Conservation (phyloP, 1,140 invertebrate genomes). For the Drosophila saltans region DNA sequence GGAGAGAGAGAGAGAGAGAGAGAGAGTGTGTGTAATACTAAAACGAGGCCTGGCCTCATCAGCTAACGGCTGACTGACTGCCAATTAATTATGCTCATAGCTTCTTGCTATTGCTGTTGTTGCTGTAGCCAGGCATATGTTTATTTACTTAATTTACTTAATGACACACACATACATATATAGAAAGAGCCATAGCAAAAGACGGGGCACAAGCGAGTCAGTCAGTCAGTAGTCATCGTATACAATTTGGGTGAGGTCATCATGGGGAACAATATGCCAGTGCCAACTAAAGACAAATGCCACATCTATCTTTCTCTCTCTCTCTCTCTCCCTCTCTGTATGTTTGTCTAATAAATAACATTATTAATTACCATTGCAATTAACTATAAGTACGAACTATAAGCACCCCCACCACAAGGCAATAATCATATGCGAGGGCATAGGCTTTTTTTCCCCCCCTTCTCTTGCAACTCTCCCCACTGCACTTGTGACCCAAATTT, state of each 20-base stretch:
- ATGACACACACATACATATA: conserved; percentile 59
- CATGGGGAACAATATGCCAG: conserved; percentile 30
- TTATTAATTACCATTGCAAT: conserved; percentile 82
- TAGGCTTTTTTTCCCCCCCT: background rate
- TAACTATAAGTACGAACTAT: conserved; percentile 72
- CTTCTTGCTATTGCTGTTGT: conserved; percentile 38
- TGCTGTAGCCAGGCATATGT: conserved; percentile 72
- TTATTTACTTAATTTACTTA: conserved; percentile 83
- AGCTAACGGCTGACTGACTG: conserved; percentile 74
- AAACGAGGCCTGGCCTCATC: conserved; percentile 46
- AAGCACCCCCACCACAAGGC: conserved; percentile 18
- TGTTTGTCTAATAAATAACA: conserved; percentile 79
- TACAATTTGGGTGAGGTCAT: conserved; percentile 74
- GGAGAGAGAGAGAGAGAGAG: no score
- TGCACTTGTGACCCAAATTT: conserved; percentile 79
- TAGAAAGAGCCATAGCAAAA: conserved; percentile 2
- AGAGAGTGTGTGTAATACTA: conserved; percentile 34
- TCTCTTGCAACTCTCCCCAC: conserved; percentile 24
- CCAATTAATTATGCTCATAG: conserved; percentile 79
- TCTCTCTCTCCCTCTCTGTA: conserved; percentile 15
- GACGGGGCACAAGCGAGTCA: conserved; percentile 45
- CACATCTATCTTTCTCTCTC: conserved; percentile 20
- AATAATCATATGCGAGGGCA: conserved; percentile 15
- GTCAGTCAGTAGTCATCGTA: conserved; percentile 22
- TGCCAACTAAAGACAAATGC: conserved; percentile 28